Evolutionary conservation across 1,140 invertebrate genomes (phyloP), one percentile per base, ranked within the genome.

Genomic region (Trichonephila clavipes): DNA sequence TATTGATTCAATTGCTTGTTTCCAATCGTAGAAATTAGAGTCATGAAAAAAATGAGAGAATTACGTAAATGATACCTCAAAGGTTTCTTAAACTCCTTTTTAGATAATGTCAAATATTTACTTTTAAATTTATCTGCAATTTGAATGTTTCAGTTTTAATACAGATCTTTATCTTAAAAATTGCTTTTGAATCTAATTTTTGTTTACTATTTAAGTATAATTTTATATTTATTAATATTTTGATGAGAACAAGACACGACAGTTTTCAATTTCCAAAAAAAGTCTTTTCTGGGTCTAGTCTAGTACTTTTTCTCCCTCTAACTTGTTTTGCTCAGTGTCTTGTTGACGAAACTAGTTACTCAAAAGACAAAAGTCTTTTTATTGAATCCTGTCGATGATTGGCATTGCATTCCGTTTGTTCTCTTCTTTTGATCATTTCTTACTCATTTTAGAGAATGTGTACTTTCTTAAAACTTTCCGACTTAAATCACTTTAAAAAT

Each of bases 301-400:
- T 28, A 14, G 72, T 90, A 44, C 61, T 81, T 92, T 92, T 85
- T 34, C 51, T 12, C 21, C 69, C 24, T 51, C 61, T 61, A 66
- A 92, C 59, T 87, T 59, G 24, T 59, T 92, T 92, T 72, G 83
- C 87, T 62, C 81, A 81, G 59, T 18, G 87, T 44, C 82, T 85
- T 92, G 81, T 92, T 92, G 82, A 92, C 91, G 40, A 62, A 92
- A 92, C 91, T 77, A 92, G 91, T 92, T 92, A 92, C 91, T 72
- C 51, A 59, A 85, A 85, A 61, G 58, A 85, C 51, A 85, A 85
- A 85, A 85, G 44, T 59, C 58, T 85, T 59, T 85, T 85, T 85
- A 85, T 85, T 59, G 83, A 85, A 85, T 59, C 83, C 83, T 85
- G 40, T 83, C 40, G 58, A 82, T 82, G 90, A 92, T 85, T 85